Evolutionary conservation across 2,797 vertebrate species (phyloP).

Genomic region (Thaleichthys pacificus): DNA sequence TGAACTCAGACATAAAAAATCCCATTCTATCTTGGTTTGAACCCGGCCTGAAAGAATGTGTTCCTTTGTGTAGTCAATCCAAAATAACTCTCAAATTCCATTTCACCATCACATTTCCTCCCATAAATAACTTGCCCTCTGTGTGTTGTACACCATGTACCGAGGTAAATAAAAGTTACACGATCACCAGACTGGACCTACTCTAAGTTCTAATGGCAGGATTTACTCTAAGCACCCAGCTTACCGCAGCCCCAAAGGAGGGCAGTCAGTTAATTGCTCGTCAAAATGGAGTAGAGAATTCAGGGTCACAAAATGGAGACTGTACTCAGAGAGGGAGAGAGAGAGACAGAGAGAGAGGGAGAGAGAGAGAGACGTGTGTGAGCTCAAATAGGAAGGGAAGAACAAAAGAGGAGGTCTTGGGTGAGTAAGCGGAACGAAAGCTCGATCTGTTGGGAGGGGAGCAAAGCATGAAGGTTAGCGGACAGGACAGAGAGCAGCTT

Average conservation of each 20-base stretch:
- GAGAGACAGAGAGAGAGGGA: background rate
- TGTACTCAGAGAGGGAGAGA: slow-evolving; percentile 31
- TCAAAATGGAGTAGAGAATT: slow-evolving; percentile 42
- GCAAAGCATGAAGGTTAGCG: background rate
- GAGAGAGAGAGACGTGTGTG: background rate
- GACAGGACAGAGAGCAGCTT: background rate
- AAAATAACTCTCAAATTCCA: too few species aligned
- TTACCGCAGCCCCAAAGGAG: slow-evolving; percentile 22
- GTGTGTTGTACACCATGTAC: too few species aligned
- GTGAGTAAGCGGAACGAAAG: background rate
- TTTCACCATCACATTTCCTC: too few species aligned
- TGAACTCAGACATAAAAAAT: too few species aligned
- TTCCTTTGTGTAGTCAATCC: too few species aligned
- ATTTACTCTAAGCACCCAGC: background rate
- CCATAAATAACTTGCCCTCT: too few species aligned
- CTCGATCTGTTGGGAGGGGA: background rate
- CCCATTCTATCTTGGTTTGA: too few species aligned
- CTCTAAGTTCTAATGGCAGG: background rate
- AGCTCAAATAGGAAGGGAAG: background rate
- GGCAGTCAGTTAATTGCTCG: slow-evolving; percentile 57
- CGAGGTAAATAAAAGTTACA: too few species aligned
- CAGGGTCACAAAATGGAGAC: slow-evolving; percentile 30
- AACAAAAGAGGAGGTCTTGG: background rate
- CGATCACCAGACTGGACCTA: background rate
- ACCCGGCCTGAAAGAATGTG: too few species aligned